phyloP scores from a whole-genome alignment of 1,140 invertebrate species.

The Neuroterus valhalla region DNA sequence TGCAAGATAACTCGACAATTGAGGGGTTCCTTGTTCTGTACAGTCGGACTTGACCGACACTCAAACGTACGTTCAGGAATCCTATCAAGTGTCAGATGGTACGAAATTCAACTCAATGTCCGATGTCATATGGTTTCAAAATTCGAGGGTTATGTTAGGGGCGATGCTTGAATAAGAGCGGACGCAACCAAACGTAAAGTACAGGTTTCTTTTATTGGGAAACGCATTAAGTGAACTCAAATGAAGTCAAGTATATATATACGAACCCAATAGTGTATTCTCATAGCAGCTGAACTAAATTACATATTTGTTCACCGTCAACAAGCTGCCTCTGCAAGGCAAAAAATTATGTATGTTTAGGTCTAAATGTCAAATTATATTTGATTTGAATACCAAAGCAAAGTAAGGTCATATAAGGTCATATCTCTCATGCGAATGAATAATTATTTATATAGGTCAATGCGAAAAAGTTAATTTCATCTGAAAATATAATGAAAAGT shows the following conservation, averaged over 20 bases:
- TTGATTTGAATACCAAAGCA: neutral
- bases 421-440: constrained; percentile 33
- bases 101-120: constrained; percentile 26
- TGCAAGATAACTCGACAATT: too few relatives aligned
- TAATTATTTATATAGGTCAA: too few relatives aligned
- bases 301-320: constrained; percentile 8
- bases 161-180: neutral
- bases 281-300: constrained; percentile 11
- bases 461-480: too few relatives aligned
- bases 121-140: constrained; percentile 27
- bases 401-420: constrained; percentile 4
- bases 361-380: neutral
- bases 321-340: neutral
- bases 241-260: constrained; percentile 11
- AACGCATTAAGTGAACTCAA: constrained; percentile 24
- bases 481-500: too few relatives aligned
- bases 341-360: neutral
- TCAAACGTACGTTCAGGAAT: constrained; percentile 23
- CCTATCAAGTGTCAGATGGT: constrained; percentile 39
- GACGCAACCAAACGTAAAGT: neutral
- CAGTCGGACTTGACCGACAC: constrained; percentile 13
- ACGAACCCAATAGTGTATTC: neutral
- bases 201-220: constrained; percentile 13
- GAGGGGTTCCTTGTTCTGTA: neutral
- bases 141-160: constrained; percentile 20